Conservation (phyloP, 2,113 vertebrate species). For the Bucco capensis region DNA sequence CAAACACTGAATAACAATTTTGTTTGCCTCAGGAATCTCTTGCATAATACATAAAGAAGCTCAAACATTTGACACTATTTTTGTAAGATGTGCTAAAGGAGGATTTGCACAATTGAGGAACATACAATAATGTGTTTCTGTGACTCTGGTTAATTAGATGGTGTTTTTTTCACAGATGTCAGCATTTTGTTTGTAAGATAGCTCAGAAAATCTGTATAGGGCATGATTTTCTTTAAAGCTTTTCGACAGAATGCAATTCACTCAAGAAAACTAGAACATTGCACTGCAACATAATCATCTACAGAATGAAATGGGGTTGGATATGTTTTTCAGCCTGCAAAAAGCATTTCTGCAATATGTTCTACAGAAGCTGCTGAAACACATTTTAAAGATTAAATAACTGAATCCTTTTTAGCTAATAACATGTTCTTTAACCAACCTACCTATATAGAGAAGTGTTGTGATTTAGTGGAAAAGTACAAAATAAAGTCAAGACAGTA, state of each 20-base stretch:
- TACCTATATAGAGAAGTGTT: background rate
- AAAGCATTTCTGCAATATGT: background rate
- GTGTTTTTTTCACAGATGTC: constrained; percentile 23
- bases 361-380: background rate
- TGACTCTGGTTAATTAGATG: background rate
- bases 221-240: constrained; percentile 8
- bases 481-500: background rate
- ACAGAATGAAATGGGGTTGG: background rate
- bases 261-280: background rate
- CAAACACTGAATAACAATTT: background rate
- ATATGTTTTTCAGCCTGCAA: background rate
- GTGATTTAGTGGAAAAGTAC: background rate
- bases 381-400: background rate
- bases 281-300: background rate
- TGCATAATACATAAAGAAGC: constrained; percentile 1
- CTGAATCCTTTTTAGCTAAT: background rate
- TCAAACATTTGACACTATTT: background rate
- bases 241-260: constrained; percentile 3
- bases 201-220: constrained; percentile 5
- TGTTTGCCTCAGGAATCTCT: background rate
- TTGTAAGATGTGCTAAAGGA: background rate
- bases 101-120: background rate
- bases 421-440: background rate
- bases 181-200: constrained; percentile 2
- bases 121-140: background rate